Base-by-base conservation (phyloP, 2,113 vertebrate species). In the Pagrus major region DNA sequence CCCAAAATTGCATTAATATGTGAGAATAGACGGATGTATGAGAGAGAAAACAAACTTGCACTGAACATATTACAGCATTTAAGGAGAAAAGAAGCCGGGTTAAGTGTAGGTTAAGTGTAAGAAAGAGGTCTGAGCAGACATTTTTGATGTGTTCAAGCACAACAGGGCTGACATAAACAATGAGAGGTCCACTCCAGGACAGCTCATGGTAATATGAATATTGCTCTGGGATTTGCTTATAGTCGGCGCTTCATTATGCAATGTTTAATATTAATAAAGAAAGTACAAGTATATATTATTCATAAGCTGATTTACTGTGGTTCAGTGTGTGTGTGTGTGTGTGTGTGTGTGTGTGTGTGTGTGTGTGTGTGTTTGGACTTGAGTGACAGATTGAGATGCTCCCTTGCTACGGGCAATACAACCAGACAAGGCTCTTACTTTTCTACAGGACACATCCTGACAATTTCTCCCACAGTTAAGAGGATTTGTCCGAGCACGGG, bases 251-350 rank as follows among this genome's bases (percentile, higher is more conserved):
- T 93, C 91, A 94, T 93, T 93, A 94, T 94, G 91, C 91, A 89
- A 83, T 93, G 91, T 93, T 94, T 94, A 94, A 94, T 94, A 94
- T 94, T 94, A 91, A 94, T 94, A 93, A 90, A 94, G 93, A 91
- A 89, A 91, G 91, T 92, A 91, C 83, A 89, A 89, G 82, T 93
- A 89, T 95, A 87, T 94, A 96, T 97, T 94, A 96, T 96, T 95
- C 89, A 96, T 96, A 88, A 89, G 86, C 88, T 92, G 84, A 90
- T 87, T 90, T 94, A 93, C 92, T 91, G 78, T 81, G 77, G 74
- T 72, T 21, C 33, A 55, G 76, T 81, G 75, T 58, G 68, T 76
- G 78, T 61, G 60, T 82, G 73, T 67, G 76, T 39, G 72, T 80
- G 76, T 18, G 60, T 68, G 64, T 68, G 63, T 67, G 76, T 39